Conservation (phyloP, 1,140 invertebrate genomes). For the Eurosta solidaginis region DNA sequence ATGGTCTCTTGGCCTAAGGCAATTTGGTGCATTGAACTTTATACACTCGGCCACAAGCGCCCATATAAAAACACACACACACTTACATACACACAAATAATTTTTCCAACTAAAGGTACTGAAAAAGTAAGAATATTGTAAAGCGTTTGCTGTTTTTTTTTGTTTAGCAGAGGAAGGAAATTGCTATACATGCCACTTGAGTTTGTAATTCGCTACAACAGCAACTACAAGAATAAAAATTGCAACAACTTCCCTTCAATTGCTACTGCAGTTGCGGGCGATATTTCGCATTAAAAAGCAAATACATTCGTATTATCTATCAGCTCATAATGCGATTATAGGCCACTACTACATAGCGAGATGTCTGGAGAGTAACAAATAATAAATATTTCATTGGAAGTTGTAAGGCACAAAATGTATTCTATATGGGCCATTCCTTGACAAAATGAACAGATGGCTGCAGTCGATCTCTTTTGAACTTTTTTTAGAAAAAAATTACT, state of each 20-base stretch:
- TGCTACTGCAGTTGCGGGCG: background rate
- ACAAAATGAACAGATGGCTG: too few relatives aligned
- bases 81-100: background rate
- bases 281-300: background rate
- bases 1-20: slow-evolving; percentile 4
- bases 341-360: slow-evolving; percentile 5
- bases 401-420: background rate
- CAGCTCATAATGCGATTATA: slow-evolving; percentile 19
- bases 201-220: background rate
- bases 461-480: too few relatives aligned
- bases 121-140: background rate
- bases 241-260: background rate
- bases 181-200: slow-evolving; percentile 3
- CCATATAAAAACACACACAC: background rate
- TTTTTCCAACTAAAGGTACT: background rate
- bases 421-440: too few relatives aligned
- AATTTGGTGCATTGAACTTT: slow-evolving; percentile 24
- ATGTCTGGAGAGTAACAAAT: slow-evolving; percentile 8
- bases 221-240: background rate
- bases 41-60: background rate
- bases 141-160: background rate
- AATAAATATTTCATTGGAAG: slow-evolving; percentile 25
- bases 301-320: background rate
- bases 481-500: too few relatives aligned
- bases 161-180: slow-evolving; percentile 16